phyloP scores from a whole-genome alignment of 1,140 invertebrate species.

The Pentalonia nigronervosa region DNA sequence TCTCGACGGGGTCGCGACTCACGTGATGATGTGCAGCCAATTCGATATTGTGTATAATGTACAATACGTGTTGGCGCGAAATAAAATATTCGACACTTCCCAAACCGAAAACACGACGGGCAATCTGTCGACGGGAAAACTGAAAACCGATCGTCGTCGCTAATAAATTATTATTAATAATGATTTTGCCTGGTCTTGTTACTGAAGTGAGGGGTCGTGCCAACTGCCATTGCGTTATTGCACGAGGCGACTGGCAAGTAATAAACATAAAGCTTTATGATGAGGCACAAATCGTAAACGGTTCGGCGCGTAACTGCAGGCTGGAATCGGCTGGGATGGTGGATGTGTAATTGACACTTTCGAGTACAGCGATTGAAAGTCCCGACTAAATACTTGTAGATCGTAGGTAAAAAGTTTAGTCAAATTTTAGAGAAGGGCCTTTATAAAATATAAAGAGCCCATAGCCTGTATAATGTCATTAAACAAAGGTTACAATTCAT shows the following conservation, averaged over 20 bases:
- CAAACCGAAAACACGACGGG: constrained; percentile 3
- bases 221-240: background rate
- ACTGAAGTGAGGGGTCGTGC: background rate
- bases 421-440: background rate
- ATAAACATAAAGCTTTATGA: background rate
- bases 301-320: background rate
- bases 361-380: background rate
- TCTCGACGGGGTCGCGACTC: background rate
- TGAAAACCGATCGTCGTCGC: background rate
- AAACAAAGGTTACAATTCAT: background rate
- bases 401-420: background rate
- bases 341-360: background rate
- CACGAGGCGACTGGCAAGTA: background rate
- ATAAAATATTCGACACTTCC: constrained; percentile 7
- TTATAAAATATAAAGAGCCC: background rate
- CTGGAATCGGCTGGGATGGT: background rate
- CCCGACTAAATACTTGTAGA: background rate
- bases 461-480: background rate
- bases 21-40: background rate
- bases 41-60: background rate
- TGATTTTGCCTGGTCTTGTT: background rate
- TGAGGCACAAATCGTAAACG: background rate
- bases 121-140: constrained; percentile 28
- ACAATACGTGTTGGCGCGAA: background rate
- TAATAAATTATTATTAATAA: background rate